These are phyloP conservation scores for Cyanistes caeruleus DNA, from an alignment of 2,113 vertebrate genomes.

Conservation along the genomic window DNA sequence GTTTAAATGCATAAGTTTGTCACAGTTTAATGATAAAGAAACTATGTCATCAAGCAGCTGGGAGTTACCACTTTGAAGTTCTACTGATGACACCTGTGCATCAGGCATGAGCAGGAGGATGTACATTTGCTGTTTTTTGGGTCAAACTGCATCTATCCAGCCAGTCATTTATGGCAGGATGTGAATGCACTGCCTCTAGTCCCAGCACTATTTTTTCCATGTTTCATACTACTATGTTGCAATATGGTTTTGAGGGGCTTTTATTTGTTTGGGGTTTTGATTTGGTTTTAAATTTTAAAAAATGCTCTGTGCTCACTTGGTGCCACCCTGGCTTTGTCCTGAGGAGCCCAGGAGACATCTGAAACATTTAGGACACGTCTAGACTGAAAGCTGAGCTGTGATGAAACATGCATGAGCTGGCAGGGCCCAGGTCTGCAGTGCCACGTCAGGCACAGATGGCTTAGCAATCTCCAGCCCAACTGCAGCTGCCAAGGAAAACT, in stretches of 20 bases:
- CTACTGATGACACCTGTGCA: rapidly evolving
- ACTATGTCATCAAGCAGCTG: neutral
- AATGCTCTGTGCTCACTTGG: neutral
- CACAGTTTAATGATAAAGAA: neutral
- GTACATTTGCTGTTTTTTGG: neutral
- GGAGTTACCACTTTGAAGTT: neutral
- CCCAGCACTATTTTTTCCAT: neutral
- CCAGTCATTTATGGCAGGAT: neutral
- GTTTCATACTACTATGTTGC: neutral
- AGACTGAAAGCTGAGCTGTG: neutral
- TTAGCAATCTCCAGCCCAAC: neutral
- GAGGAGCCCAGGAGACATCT: neutral
- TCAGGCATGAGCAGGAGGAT: neutral
- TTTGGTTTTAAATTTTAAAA: neutral
- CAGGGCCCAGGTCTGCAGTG: neutral
- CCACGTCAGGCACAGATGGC: neutral
- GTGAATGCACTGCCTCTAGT: neutral
- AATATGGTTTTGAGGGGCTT: neutral
- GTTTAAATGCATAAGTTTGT: neutral
- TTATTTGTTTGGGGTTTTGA: neutral
- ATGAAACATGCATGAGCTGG: neutral
- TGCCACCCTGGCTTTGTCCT: neutral
- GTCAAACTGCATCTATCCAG: neutral
- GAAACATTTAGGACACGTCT: neutral
- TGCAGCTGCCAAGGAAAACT: neutral